Percentiles rank a stretch among this genome's conserved stretches.
These are phyloP conservation scores for Agraylea sexmaculata DNA, from an alignment of 1,140 invertebrate species.

Conservation along the genomic window DNA sequence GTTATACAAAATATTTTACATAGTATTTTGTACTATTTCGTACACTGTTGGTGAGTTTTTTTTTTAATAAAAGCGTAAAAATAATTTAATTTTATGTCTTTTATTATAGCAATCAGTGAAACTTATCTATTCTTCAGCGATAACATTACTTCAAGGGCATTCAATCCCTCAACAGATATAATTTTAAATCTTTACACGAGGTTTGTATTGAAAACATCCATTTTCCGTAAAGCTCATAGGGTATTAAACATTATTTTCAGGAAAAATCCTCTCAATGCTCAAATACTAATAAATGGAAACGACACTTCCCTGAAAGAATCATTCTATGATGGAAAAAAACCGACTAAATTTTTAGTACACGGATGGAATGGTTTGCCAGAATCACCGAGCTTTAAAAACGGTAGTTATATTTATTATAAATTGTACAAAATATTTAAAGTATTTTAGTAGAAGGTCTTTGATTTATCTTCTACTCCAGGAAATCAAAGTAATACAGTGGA, in stretches of 20 bases:
- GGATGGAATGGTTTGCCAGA: background rate
- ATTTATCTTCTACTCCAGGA: background rate
- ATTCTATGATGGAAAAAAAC: background rate
- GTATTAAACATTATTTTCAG: background rate
- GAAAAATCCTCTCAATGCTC: background rate
- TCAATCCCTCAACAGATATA: background rate
- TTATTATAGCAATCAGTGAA: background rate
- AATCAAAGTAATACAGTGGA: background rate
- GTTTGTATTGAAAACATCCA: background rate
- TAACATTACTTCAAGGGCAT: background rate
- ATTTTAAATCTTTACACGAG: background rate
- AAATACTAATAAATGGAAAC: background rate
- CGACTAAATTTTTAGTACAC: background rate
- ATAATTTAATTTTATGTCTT: background rate
- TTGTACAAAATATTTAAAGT: background rate
- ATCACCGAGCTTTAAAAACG: background rate
- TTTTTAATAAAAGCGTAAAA: background rate
- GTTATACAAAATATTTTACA: background rate
- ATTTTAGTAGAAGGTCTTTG: background rate
- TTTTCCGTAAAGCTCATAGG: background rate
- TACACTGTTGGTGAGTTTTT: background rate
- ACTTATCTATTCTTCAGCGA: background rate
- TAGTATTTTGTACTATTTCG: background rate
- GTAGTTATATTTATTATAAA: background rate
- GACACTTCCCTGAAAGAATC: background rate